Percentiles rank a stretch among this genome's conserved stretches.
phyloP scores from a whole-genome alignment of 1,140 invertebrate species.

The Wiebesia pumilae region DNA sequence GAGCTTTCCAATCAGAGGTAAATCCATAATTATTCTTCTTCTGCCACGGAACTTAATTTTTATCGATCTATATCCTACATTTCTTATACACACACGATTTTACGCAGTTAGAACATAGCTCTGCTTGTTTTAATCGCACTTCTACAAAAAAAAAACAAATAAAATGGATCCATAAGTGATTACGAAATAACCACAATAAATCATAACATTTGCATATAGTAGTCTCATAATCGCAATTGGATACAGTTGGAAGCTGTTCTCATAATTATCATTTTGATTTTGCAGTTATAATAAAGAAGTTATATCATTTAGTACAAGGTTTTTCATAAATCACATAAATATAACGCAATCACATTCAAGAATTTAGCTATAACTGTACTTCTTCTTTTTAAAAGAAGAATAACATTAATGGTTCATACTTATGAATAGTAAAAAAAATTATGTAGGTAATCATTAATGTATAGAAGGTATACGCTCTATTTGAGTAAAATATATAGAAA shows the following conservation, averaged over 20 bases:
- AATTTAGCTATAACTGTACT: background rate
- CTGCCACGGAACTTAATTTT: constrained; percentile 6
- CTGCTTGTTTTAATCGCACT: background rate
- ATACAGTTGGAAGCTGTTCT: background rate
- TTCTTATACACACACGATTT: background rate
- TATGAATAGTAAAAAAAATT: background rate
- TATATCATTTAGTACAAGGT: background rate
- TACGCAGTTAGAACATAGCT: background rate
- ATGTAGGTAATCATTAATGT: background rate
- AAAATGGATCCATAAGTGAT: background rate
- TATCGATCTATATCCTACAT: constrained; percentile 16
- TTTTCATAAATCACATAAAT: background rate
- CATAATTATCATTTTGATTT: background rate
- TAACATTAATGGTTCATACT: background rate
- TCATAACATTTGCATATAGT: background rate
- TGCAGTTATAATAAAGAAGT: background rate
- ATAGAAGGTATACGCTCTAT: background rate
- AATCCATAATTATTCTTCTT: constrained; percentile 2
- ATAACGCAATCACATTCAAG: background rate
- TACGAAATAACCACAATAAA: constrained; percentile 7
- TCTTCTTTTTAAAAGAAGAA: background rate
- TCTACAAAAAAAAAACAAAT: background rate
- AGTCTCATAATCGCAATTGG: background rate
- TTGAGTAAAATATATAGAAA: background rate
- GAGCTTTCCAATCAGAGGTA: background rate